phyloP scores from a whole-genome alignment of 2,888 invertebrate genomes.

The Eumerus sabulonum region DNA sequence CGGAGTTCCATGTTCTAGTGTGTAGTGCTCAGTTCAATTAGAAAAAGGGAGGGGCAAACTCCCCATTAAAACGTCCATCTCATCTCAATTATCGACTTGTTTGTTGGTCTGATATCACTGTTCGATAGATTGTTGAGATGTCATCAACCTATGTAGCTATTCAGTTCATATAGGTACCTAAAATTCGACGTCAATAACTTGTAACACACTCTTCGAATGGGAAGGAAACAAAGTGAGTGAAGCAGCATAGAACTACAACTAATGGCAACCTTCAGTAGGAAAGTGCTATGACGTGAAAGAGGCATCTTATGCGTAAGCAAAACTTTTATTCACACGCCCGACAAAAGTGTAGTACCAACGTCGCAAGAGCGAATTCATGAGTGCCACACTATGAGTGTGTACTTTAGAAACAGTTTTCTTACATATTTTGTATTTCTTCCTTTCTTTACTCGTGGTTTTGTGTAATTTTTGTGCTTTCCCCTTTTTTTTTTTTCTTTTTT shows the following conservation, averaged over 20 bases:
- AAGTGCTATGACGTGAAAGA: slow-evolving; percentile 17
- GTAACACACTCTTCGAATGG: not conserved
- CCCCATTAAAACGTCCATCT: slow-evolving; percentile 27
- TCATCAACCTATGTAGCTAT: slow-evolving; percentile 30
- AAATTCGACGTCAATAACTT: slow-evolving; percentile 46
- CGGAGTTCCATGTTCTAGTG: too few relatives aligned
- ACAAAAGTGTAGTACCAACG: slow-evolving; percentile 27
- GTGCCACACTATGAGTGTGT: slow-evolving; percentile 20
- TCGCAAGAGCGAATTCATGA: not conserved
- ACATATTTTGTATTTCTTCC: slow-evolving; percentile 3
- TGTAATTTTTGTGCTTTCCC: too few relatives aligned
- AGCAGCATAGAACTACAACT: slow-evolving; percentile 17
- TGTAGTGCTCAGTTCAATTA: not conserved
- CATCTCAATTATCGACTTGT: slow-evolving; percentile 23
- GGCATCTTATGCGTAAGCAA: slow-evolving; percentile 59
- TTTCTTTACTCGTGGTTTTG: too few relatives aligned
- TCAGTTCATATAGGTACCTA: slow-evolving; percentile 2
- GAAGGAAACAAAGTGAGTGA: slow-evolving; percentile 2
- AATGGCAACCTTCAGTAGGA: slow-evolving; percentile 31
- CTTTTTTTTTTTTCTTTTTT: slow-evolving; percentile 19
- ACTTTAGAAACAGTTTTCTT: slow-evolving; percentile 20
- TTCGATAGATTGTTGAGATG: slow-evolving; percentile 25
- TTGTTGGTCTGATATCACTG: slow-evolving; percentile 17
- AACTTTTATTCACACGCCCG: slow-evolving; percentile 56
- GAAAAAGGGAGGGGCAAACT: slow-evolving; percentile 3